Percentiles rank a stretch among this genome's conserved stretches.
Conservation (phyloP, 2,797 vertebrate species). For the Esox masquinongy region DNA sequence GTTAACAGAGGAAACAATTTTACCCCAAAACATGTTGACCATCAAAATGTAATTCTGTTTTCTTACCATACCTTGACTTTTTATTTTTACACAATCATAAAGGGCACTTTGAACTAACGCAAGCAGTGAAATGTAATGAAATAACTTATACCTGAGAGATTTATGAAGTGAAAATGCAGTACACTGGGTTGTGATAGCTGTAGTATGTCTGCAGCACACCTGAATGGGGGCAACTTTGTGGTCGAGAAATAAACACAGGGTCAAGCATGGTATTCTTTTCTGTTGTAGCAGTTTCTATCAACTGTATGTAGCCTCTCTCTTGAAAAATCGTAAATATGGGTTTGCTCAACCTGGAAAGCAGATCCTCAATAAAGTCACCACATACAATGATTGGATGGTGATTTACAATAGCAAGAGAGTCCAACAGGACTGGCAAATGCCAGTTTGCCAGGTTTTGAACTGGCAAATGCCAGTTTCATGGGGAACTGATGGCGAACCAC, state of each 20-base stretch:
- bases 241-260: conserved; percentile 24
- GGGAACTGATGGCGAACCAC: conserved; percentile 18
- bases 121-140: too few relatives aligned
- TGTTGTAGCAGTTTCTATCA: conserved; percentile 36
- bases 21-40: too few relatives aligned
- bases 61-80: too few relatives aligned
- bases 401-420: conserved; percentile 5
- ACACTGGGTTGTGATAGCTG: conserved; percentile 41
- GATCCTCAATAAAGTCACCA: conserved; percentile 23
- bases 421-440: too few relatives aligned
- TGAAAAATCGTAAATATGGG: conserved; percentile 20
- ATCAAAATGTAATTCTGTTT: too few relatives aligned
- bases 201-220: conserved; percentile 25
- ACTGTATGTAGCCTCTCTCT: conserved; percentile 16
- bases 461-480: conserved; percentile 27
- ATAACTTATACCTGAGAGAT: background rate
- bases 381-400: conserved; percentile 10
- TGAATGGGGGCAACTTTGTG: conserved; percentile 1
- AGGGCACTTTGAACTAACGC: too few relatives aligned
- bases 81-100: too few relatives aligned
- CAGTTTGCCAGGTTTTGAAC: too few relatives aligned
- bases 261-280: conserved; percentile 36
- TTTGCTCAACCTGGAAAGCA: conserved; percentile 3
- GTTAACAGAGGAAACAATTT: too few relatives aligned
- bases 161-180: conserved; percentile 19